Percentiles rank a stretch among this genome's conserved stretches.
Evolutionary conservation across 1,140 invertebrate species (phyloP).

Genomic region (Drosophila insularis): DNA sequence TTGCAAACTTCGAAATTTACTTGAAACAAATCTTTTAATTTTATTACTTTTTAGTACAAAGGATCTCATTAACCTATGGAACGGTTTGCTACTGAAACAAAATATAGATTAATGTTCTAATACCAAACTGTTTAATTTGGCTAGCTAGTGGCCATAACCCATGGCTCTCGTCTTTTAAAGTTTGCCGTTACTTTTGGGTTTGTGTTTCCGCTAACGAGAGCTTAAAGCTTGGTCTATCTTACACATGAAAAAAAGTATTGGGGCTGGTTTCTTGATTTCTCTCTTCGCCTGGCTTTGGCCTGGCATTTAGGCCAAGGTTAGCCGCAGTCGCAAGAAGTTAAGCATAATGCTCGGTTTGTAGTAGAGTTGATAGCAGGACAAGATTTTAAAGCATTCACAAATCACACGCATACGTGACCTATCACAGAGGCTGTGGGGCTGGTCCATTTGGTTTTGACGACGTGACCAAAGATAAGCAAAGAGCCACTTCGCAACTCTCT

Average conservation of each 20-base stretch:
- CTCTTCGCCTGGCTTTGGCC: not conserved
- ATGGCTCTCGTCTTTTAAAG: not conserved
- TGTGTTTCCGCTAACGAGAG: slow-evolving; percentile 27
- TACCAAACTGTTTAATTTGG: no score
- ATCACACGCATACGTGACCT: slow-evolving; percentile 72
- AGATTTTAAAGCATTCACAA: slow-evolving; percentile 54
- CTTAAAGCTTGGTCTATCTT: slow-evolving; percentile 17
- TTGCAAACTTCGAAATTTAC: no score
- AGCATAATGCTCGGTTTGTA: slow-evolving; percentile 18
- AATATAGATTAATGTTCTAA: no score
- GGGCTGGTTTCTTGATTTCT: slow-evolving; percentile 8
- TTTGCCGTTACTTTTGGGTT: slow-evolving; percentile 15
- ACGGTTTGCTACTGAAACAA: no score
- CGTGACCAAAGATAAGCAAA: slow-evolving; percentile 43
- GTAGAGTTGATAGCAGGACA: slow-evolving; percentile 56
- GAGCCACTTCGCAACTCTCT: slow-evolving; percentile 13
- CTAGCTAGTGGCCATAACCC: not conserved
- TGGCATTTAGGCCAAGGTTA: no score
- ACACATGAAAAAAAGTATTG: not conserved
- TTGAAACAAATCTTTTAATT: no score
- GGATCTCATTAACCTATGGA: no score
- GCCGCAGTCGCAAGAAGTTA: slow-evolving; percentile 44
- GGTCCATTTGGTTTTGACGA: slow-evolving; percentile 27
- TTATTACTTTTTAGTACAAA: no score
- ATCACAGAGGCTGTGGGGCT: slow-evolving; percentile 27